These are phyloP conservation scores for Penaeus chinensis DNA, from an alignment of 1,140 invertebrate genomes.

Conservation along the genomic window DNA sequence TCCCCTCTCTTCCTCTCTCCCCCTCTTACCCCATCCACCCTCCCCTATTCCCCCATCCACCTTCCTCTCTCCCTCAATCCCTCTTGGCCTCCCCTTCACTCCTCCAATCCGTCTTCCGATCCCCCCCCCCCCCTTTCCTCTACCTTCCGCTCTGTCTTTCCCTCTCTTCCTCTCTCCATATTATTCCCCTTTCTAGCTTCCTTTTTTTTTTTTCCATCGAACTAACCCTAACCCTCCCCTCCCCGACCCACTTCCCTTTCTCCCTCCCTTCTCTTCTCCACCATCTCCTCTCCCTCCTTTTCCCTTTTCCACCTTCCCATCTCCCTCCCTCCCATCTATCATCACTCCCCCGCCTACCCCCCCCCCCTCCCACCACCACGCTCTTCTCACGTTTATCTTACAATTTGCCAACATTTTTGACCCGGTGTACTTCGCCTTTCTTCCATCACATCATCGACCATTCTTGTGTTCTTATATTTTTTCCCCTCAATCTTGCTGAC, in stretches of 20 bases:
- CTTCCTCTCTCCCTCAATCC: not conserved
- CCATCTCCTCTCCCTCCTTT: not conserved
- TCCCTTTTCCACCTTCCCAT: not conserved
- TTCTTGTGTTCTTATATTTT: not conserved
- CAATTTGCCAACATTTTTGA: no score
- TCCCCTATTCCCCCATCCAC: not conserved
- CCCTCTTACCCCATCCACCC: not conserved
- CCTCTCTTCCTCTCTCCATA: not conserved
- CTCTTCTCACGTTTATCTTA: not conserved
- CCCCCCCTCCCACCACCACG: no score
- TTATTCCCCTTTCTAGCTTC: not conserved
- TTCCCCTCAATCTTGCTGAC: no score
- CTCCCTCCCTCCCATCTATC: not conserved
- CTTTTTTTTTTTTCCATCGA: not conserved
- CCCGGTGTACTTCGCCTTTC: no score
- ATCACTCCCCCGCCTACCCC: not conserved
- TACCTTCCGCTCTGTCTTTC: not conserved
- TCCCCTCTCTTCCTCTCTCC: not conserved
- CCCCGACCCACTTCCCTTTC: not conserved
- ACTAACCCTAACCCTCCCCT: not conserved
- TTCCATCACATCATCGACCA: no score
- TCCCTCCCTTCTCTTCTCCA: not conserved
- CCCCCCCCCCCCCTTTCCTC: not conserved
- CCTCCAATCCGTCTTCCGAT: not conserved
- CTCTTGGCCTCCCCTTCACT: not conserved